These are phyloP conservation scores for Nomada fabriciana DNA, from an alignment of 2,888 invertebrate species.

Conservation along the genomic window DNA sequence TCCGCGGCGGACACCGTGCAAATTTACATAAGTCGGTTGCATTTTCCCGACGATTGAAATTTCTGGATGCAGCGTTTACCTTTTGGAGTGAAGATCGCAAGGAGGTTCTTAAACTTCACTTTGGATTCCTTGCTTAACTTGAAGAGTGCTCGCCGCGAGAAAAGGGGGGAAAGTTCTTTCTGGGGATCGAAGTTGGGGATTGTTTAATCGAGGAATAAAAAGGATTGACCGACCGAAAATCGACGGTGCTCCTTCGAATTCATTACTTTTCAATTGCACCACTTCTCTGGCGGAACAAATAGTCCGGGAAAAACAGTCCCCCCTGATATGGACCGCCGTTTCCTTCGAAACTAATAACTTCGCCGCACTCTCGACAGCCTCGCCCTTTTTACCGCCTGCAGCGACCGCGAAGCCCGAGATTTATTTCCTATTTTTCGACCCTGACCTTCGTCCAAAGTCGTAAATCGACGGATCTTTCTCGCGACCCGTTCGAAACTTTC, in stretches of 20 bases:
- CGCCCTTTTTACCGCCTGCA: neutral
- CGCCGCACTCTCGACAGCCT: neutral
- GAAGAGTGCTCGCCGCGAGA: conserved; percentile 25
- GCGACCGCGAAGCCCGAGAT: neutral
- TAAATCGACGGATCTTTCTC: conserved; percentile 36
- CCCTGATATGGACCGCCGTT: conserved; percentile 1
- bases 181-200: neutral
- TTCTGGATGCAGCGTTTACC: conserved; percentile 48
- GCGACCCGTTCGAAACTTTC: conserved; percentile 26
- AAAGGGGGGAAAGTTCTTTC: conserved; percentile 12
- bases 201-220: conserved; percentile 15
- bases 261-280: conserved; percentile 15
- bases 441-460: conserved; percentile 55
- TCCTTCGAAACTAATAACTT: conserved; percentile 20
- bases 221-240: neutral
- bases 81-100: conserved; percentile 8
- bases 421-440: conserved; percentile 61
- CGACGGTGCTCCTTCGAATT: conserved; percentile 9
- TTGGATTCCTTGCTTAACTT: conserved; percentile 42
- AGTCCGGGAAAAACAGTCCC: neutral
- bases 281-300: conserved; percentile 22
- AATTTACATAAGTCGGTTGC: conserved; percentile 60
- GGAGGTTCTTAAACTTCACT: conserved; percentile 13
- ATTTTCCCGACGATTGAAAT: conserved; percentile 61
- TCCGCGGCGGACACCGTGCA: conserved; percentile 44